Conservation (phyloP, 30 jellyfish, hydroid and myxozoan species). For the Morbakka virulenta region DNA sequence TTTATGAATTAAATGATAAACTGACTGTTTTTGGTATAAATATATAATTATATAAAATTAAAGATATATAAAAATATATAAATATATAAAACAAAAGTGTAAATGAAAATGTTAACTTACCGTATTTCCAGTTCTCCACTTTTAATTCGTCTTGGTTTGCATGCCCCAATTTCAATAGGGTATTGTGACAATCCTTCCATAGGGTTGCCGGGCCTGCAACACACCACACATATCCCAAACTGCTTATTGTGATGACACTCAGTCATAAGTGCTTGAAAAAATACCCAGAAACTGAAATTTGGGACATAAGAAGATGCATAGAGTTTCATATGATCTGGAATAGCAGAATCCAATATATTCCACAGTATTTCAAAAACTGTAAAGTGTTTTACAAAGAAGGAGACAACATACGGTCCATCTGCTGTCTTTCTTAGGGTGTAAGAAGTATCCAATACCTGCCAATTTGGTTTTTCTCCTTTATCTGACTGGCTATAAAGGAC, state of each 20-base stretch:
- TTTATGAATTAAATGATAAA: no score
- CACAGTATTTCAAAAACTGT: constrained; percentile 67
- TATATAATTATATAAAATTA: no score
- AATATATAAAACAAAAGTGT: background rate
- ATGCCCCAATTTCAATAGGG: constrained; percentile 72
- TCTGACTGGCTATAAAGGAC: constrained; percentile 71
- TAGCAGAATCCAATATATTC: constrained; percentile 36
- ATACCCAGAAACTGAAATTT: constrained; percentile 53
- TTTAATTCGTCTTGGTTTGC: constrained; percentile 59
- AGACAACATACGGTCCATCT: constrained; percentile 30
- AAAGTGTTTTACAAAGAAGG: constrained; percentile 71
- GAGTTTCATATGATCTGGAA: constrained; percentile 41
- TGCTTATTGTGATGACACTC: constrained; percentile 67
- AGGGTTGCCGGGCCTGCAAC: constrained; percentile 65
- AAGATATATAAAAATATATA: background rate
- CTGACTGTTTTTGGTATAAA: no score
- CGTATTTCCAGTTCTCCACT: constrained; percentile 70
- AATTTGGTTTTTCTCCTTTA: constrained; percentile 46
- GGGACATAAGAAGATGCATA: constrained; percentile 31
- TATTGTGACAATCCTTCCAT: constrained; percentile 48
- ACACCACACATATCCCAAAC: constrained; percentile 78
- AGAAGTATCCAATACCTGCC: constrained; percentile 44
- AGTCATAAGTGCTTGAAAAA: constrained; percentile 85
- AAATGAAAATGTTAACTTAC: constrained; percentile 18
- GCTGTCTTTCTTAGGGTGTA: constrained; percentile 1